Percentiles rank a stretch among this genome's conserved stretches.
These are phyloP conservation scores for Chrysolina haemoptera DNA, from an alignment of 2,888 invertebrate species.

Conservation along the genomic window DNA sequence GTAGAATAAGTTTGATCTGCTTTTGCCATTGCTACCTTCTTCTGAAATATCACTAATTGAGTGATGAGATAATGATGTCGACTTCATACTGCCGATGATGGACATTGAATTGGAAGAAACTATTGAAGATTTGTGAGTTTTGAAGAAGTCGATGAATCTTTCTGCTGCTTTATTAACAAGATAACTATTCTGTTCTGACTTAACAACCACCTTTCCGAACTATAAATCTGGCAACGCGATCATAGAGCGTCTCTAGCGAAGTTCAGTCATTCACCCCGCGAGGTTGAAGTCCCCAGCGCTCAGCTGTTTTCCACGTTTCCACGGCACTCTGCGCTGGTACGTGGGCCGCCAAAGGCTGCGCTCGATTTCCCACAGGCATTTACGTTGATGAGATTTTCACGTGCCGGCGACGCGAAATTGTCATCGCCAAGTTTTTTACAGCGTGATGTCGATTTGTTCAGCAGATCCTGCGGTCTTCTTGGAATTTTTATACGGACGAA, in stretches of 20 bases:
- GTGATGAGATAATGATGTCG: no score
- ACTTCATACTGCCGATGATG: no score
- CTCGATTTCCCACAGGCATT: constrained; percentile 35
- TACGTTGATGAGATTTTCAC: constrained; percentile 24
- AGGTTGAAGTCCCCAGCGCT: constrained; percentile 64
- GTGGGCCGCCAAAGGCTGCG: constrained; percentile 29
- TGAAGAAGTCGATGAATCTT: no score
- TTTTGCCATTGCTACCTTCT: no score
- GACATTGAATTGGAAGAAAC: no score
- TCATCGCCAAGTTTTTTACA: constrained; percentile 18
- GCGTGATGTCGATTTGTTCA: constrained; percentile 1
- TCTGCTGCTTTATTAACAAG: no score
- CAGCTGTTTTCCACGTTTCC: constrained; percentile 60
- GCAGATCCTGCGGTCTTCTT: not conserved
- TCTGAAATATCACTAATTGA: no score
- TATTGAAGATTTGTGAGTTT: no score
- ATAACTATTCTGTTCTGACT: no score
- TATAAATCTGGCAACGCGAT: constrained; percentile 29
- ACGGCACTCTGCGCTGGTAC: constrained; percentile 32
- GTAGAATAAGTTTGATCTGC: no score
- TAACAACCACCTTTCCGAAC: not conserved
- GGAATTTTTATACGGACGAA: not conserved
- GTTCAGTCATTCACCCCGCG: constrained; percentile 64
- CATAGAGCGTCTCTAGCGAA: constrained; percentile 31
- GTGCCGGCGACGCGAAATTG: constrained; percentile 18